Conservation (phyloP, 2,797 vertebrate species). For the Jordanella pulchra region DNA sequence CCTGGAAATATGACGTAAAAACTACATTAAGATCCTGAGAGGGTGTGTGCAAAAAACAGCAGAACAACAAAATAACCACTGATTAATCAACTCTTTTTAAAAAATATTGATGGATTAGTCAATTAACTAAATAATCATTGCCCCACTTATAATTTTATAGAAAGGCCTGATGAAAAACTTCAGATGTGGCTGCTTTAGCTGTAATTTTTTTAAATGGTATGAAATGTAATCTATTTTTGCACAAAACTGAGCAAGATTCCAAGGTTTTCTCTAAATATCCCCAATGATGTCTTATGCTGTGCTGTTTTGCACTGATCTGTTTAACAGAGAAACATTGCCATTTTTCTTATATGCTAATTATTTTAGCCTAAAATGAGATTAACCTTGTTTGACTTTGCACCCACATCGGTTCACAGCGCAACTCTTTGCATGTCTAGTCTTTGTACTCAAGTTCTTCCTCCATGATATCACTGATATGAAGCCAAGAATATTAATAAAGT, state of each 20-base stretch:
- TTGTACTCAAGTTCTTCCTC: constrained; percentile 56
- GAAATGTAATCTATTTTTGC: not conserved
- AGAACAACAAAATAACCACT: not conserved
- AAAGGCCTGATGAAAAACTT: not conserved
- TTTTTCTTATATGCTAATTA: not conserved
- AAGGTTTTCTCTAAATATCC: not conserved
- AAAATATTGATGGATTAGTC: too few relatives aligned
- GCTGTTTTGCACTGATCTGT: not conserved
- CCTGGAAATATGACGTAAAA: not conserved
- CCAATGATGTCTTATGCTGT: not conserved
- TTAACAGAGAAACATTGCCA: not conserved
- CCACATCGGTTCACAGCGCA: constrained; percentile 32
- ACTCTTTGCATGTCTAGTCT: constrained; percentile 52
- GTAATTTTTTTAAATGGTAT: too few relatives aligned
- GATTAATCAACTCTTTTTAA: not conserved
- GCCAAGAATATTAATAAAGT: constrained; percentile 75
- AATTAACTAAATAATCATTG: too few relatives aligned
- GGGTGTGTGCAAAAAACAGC: not conserved
- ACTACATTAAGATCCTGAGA: not conserved
- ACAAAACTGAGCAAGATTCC: not conserved
- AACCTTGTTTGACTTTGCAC: constrained; percentile 30
- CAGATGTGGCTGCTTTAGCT: too few relatives aligned
- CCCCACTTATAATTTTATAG: not conserved
- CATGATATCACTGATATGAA: constrained; percentile 64
- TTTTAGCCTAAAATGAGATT: not conserved